Evolutionary conservation across 2,797 vertebrate species (phyloP), one percentile per base, ranked within the genome.

Genomic region (Eupleurogrammus muticus): DNA sequence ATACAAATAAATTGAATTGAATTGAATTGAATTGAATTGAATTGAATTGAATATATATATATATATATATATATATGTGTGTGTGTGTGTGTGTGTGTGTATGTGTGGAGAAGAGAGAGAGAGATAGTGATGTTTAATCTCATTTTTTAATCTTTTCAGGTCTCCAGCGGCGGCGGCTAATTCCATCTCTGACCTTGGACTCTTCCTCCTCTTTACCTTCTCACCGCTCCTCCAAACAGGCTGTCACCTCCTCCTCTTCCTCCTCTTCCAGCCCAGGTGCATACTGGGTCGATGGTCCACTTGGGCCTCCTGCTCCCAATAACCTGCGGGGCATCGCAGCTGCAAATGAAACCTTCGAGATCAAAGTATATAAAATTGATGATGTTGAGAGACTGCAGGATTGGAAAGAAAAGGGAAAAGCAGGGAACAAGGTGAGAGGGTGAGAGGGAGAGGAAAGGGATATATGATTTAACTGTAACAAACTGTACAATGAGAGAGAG

Each of bases 361-460:
- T 99, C 83, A 99, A 99, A 81, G 97, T 99, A 67, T 99, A 99
- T n/a, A 97, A 99, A 83, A 99, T 99, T 2, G 98, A 99, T 10
- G 97, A 99, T 0, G 97, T 99, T 5, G 97, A 99, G 70, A 94
- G 97, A 52, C 95, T 99, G 53, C 97, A 99, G 88, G 94, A 96
- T 79, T 95, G 95, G 65, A 94, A 94, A 55, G 89, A 92, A 73
- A 94, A 93, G 19, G 90, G 91, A 73, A 94, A 93, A 20, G 91
- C 82, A n/a, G 91, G 92, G 59, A 92, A 82, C 92, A 97, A 97
- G 95, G 97, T 99, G 87, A 93, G 94, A 77, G 28, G 28, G 32
- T 44, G 24, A 42, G 20, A 48, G 42, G 48, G 19, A 36, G 35
- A n/a, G 54, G 70, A 38, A 58, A 35, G 13, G 38, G 6, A 16